These are phyloP conservation scores for Drosophila meridiana DNA, from an alignment of 2,888 invertebrate species.

Conservation along the genomic window DNA sequence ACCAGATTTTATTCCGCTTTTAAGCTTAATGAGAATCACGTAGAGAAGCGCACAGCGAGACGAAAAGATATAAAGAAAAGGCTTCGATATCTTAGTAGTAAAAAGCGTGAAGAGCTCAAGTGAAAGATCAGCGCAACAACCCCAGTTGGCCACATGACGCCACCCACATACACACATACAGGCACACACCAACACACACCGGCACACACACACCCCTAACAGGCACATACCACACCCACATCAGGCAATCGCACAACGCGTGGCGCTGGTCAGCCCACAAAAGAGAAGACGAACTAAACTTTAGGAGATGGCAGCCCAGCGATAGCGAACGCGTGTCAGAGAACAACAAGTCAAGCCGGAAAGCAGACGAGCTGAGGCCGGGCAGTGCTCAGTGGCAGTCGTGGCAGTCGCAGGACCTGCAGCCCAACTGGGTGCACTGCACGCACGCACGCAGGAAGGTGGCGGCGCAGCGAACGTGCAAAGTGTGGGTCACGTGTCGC, in stretches of 20 bases:
- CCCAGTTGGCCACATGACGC: conserved; percentile 61
- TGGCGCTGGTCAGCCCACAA: conserved; percentile 73
- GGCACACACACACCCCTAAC: conserved; percentile 27
- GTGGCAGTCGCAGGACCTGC: conserved; percentile 63
- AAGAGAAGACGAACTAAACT: conserved; percentile 23
- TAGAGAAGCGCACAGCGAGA: neutral
- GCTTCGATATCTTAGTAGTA: neutral
- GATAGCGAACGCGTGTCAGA: conserved; percentile 76
- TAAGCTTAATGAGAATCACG: neutral
- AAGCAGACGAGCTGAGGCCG: conserved; percentile 51
- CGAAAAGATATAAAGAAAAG: neutral
- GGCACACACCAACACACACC: conserved; percentile 7
- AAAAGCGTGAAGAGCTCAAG: conserved; percentile 1
- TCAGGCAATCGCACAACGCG: conserved; percentile 55
- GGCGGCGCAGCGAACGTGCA: conserved; percentile 59
- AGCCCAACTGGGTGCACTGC: conserved; percentile 45
- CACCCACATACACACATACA: conserved; percentile 17
- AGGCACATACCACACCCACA: conserved; percentile 53
- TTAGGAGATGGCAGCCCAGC: conserved; percentile 55
- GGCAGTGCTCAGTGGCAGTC: neutral
- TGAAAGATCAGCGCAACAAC: conserved; percentile 49
- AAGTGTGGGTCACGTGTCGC: conserved; percentile 80
- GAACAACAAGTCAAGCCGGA: conserved; percentile 82
- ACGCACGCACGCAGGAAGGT: conserved; percentile 43
- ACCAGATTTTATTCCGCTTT: no score